These are phyloP conservation scores for Merluccius polli DNA, from an alignment of 2,797 vertebrate genomes.

Conservation along the genomic window DNA sequence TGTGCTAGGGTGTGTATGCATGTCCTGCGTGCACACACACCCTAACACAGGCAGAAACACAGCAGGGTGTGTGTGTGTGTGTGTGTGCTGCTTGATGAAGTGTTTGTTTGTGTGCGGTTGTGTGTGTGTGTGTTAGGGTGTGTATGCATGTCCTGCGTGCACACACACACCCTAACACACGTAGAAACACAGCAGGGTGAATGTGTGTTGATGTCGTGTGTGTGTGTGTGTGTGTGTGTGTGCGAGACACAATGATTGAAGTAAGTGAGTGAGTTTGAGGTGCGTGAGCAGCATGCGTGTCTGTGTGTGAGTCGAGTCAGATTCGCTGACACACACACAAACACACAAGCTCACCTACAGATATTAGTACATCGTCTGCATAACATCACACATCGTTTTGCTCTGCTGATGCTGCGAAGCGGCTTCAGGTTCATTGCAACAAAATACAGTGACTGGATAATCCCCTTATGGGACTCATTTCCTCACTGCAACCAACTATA, in stretches of 20 bases:
- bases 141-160: background rate
- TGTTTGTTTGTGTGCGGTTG: background rate
- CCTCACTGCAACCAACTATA: background rate
- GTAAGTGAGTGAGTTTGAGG: background rate
- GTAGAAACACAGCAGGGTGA: too few species aligned
- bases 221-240: constrained; percentile 8
- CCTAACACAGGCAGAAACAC: too few species aligned
- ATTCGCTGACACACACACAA: constrained; percentile 11
- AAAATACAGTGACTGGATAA: background rate
- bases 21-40: too few species aligned
- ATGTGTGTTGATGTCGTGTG: background rate
- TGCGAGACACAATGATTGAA: background rate
- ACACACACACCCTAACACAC: too few species aligned
- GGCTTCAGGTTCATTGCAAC: constrained; percentile 18
- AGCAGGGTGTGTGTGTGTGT: too few species aligned
- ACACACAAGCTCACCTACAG: constrained; percentile 3
- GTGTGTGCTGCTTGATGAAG: too few species aligned
- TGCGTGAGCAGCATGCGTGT: background rate
- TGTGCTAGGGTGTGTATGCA: too few species aligned
- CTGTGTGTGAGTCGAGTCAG: background rate
- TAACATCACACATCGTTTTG: constrained; percentile 47
- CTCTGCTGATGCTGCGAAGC: constrained; percentile 26
- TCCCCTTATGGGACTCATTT: too few species aligned
- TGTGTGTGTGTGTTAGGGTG: background rate
- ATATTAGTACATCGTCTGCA: constrained; percentile 3